Evolutionary conservation across 2,888 invertebrate species (phyloP).

Genomic region (Hermaeophaga mercurialis): DNA sequence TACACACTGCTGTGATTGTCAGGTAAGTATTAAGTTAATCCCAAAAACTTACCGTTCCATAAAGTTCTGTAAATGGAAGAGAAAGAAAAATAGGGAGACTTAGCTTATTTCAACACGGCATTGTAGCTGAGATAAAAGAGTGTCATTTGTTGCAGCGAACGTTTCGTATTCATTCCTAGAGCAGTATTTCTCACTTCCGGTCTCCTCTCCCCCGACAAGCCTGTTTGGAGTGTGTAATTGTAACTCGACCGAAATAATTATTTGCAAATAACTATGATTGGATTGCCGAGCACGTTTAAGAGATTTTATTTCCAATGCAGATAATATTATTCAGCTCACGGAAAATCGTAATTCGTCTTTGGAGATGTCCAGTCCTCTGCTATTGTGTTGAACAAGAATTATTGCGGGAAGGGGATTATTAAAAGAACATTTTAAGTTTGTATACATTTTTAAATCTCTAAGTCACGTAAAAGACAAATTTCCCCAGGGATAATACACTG

Average conservation of each 20-base stretch:
- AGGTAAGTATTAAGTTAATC: too few relatives aligned
- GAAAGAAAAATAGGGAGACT: too few relatives aligned
- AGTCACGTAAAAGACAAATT: too few relatives aligned
- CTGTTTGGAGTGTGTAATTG: conserved; percentile 27
- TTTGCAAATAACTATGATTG: conserved; percentile 47
- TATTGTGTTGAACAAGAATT: conserved; percentile 46
- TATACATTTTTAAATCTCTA: too few relatives aligned
- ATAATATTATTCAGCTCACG: conserved; percentile 47
- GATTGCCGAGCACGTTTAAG: conserved; percentile 49
- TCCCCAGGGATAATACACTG: too few relatives aligned
- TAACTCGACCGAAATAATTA: conserved; percentile 37
- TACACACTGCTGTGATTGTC: too few relatives aligned
- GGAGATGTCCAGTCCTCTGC: conserved; percentile 50
- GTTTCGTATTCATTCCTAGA: conserved; percentile 20
- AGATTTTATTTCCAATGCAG: conserved; percentile 52
- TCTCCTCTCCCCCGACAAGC: conserved; percentile 2
- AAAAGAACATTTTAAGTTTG: neutral
- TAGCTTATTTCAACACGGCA: too few relatives aligned
- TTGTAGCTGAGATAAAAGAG: conserved; percentile 5
- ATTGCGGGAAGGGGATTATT: neutral
- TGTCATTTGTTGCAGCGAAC: conserved; percentile 12
- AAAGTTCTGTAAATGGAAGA: too few relatives aligned
- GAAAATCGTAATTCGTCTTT: conserved; percentile 47
- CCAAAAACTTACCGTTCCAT: too few relatives aligned
- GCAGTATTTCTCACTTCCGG: conserved; percentile 19